These are phyloP conservation scores for Lochmaea crataegi DNA, from an alignment of 2,888 invertebrate species.

Conservation along the genomic window DNA sequence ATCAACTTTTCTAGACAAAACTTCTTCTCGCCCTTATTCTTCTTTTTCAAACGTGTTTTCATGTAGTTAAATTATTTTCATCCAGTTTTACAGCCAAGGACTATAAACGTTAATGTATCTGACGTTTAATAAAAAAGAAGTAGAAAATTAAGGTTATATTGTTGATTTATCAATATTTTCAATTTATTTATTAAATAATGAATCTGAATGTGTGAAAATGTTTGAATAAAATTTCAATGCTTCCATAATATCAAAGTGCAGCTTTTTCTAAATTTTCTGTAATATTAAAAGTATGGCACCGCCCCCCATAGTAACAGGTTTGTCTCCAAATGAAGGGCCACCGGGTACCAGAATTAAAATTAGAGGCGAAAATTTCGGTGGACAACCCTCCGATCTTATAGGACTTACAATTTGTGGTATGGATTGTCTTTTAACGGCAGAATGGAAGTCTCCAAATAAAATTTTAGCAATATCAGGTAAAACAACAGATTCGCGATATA, in stretches of 20 bases:
- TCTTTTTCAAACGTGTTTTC: neutral
- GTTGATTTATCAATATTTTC: neutral
- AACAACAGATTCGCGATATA: slow-evolving; percentile 56
- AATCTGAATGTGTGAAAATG: neutral
- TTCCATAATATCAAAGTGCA: neutral
- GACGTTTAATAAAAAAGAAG: neutral
- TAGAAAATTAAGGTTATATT: slow-evolving; percentile 5
- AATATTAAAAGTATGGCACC: slow-evolving; percentile 70
- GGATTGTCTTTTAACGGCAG: slow-evolving; percentile 93
- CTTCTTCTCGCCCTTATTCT: no score
- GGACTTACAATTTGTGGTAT: slow-evolving; percentile 95
- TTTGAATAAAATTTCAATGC: neutral
- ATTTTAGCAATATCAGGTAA: slow-evolving; percentile 95
- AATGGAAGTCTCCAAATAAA: slow-evolving; percentile 98
- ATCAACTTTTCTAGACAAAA: no score
- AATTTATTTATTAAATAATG: neutral
- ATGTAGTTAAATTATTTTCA: neutral
- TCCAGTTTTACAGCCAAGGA: neutral
- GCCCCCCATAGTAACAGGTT: slow-evolving; percentile 92
- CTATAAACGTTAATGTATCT: neutral
- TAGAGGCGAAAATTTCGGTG: slow-evolving; percentile 95
- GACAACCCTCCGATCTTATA: slow-evolving; percentile 84
- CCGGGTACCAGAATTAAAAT: slow-evolving; percentile 96
- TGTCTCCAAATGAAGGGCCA: slow-evolving; percentile 98
- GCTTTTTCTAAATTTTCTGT: neutral